Percentiles rank a stretch among this genome's conserved stretches.
Evolutionary conservation across 2,113 vertebrate species (phyloP).

Genomic region (Cyprinus carpio): DNA sequence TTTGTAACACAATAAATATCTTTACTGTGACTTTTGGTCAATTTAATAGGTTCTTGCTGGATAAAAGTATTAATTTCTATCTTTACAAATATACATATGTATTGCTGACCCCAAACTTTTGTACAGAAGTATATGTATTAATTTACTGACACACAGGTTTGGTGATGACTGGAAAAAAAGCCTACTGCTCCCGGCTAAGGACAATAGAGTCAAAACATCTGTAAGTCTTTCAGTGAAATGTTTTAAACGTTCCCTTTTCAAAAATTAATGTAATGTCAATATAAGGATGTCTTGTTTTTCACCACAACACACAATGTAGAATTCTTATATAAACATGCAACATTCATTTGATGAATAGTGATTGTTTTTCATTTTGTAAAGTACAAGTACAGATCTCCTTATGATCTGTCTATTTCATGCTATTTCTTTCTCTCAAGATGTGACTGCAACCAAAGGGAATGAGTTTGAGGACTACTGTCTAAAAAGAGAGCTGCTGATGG

Average conservation of each 20-base stretch:
- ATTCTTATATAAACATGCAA: neutral
- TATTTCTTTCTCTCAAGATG: constrained; percentile 63
- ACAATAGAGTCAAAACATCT: constrained; percentile 71
- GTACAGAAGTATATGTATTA: neutral
- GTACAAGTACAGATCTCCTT: neutral
- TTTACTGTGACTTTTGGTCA: too few relatives aligned
- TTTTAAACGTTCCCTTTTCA: neutral
- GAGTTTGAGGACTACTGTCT: constrained; percentile 83
- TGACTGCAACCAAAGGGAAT: constrained; percentile 80
- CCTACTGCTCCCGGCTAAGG: constrained; percentile 73
- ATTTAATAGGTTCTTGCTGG: neutral
- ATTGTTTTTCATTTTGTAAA: neutral
- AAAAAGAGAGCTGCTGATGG: constrained; percentile 81
- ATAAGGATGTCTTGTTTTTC: neutral
- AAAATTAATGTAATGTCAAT: neutral
- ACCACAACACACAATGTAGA: neutral
- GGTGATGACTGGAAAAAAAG: constrained; percentile 77
- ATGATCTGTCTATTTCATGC: neutral
- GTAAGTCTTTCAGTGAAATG: constrained; percentile 52
- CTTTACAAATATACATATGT: neutral
- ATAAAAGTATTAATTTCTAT: neutral
- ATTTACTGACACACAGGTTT: constrained; percentile 60
- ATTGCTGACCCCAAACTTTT: neutral
- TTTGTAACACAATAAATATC: too few relatives aligned
- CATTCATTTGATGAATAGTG: neutral